Conservation (phyloP, 2,113 vertebrate species). For the Tetrao urogallus region DNA sequence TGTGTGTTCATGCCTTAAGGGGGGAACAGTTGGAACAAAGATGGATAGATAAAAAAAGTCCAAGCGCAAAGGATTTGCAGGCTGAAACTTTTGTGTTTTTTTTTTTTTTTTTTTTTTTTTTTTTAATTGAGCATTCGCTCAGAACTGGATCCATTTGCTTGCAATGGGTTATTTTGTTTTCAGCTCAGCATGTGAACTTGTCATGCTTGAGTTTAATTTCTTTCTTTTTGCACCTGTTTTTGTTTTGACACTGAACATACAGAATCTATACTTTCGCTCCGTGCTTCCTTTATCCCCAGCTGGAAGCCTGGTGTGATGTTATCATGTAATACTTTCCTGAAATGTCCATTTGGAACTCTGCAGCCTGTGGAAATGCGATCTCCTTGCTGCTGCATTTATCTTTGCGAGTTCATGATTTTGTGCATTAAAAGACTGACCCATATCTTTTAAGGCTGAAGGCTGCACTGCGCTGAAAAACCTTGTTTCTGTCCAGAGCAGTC, state of each 20-base stretch:
- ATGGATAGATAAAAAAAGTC: not conserved
- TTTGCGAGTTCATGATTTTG: accelerated
- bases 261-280: not conserved
- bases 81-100: not conserved
- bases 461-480: not conserved
- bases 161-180: conserved; percentile 50
- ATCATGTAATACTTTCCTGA: not conserved
- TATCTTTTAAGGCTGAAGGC: not conserved
- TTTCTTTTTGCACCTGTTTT: conserved; percentile 63
- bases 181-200: conserved; percentile 38
- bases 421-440: not conserved
- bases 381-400: not conserved
- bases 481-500: not conserved
- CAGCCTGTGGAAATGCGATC: not conserved
- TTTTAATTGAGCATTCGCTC: not conserved
- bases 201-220: conserved; percentile 57
- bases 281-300: conserved; percentile 4
- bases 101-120: not conserved
- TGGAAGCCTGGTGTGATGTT: conserved; percentile 15
- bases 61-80: conserved; percentile 4
- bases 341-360: not conserved
- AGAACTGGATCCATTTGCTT: conserved; percentile 38
- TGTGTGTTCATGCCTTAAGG: not conserved
- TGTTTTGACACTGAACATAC: conserved; percentile 15
- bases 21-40: not conserved